phyloP scores from a whole-genome alignment of 2,113 vertebrate genomes.

The Neotragus moschatus region DNA sequence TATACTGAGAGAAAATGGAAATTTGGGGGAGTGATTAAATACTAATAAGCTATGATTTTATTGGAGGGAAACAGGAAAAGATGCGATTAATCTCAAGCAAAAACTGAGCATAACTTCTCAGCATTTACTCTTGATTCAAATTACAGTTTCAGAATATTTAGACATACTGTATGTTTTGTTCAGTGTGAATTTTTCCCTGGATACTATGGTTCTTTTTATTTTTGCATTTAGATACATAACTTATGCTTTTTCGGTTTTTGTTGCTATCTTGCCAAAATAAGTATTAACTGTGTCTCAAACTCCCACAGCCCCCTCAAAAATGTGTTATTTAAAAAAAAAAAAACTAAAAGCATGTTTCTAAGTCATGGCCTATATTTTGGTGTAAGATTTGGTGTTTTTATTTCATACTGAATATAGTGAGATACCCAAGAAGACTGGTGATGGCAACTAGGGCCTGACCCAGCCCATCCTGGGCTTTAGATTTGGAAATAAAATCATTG shows the following conservation, averaged over 20 bases:
- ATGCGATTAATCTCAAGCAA: slow-evolving; percentile 43
- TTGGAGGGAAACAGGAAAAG: slow-evolving; percentile 40
- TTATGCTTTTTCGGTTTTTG: slow-evolving; percentile 36
- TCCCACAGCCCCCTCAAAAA: neutral
- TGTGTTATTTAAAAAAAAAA: neutral
- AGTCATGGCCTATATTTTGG: slow-evolving; percentile 47
- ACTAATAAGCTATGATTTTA: slow-evolving; percentile 44
- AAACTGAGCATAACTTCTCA: slow-evolving; percentile 8
- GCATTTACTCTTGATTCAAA: slow-evolving; percentile 29
- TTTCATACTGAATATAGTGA: slow-evolving; percentile 42
- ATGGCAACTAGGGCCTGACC: neutral
- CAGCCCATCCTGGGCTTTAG: neutral
- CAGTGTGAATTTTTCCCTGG: neutral
- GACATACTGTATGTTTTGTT: slow-evolving; percentile 32
- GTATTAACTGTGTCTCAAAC: slow-evolving; percentile 28
- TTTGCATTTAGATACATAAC: slow-evolving; percentile 20
- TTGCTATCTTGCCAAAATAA: slow-evolving; percentile 64
- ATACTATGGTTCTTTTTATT: slow-evolving; percentile 29
- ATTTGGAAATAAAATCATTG: neutral
- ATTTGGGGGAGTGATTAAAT: slow-evolving; percentile 30
- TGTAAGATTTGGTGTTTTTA: slow-evolving; percentile 42
- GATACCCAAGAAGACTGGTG: neutral
- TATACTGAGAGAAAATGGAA: slow-evolving; percentile 26
- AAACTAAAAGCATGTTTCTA: slow-evolving; percentile 49
- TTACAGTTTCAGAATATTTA: slow-evolving; percentile 47